Conservation (phyloP, 2,797 vertebrate species). For the Hipposideros larvatus region DNA sequence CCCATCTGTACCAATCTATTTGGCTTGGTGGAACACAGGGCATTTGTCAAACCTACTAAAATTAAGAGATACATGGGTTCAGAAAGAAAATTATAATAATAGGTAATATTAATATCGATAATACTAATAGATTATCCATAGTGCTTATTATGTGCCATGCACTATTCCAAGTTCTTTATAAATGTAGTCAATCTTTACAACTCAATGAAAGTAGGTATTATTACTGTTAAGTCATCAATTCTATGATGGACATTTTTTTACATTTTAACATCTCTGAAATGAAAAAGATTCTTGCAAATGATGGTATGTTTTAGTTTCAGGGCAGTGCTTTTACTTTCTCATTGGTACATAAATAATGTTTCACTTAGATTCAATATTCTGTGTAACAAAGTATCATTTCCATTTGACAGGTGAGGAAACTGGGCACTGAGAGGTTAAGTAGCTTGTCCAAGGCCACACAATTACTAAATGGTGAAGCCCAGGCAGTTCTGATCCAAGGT, state of each 20-base stretch:
- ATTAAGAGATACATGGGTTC: neutral
- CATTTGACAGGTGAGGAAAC: conserved; percentile 43
- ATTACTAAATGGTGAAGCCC: neutral
- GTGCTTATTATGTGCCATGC: neutral
- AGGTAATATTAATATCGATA: neutral
- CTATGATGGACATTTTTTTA: neutral
- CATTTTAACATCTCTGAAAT: conserved; percentile 61
- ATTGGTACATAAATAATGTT: conserved; percentile 11
- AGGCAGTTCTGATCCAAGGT: neutral
- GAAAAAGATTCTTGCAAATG: neutral
- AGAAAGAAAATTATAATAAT: neutral
- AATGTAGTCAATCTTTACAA: neutral
- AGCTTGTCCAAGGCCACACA: neutral
- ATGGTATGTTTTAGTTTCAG: conserved; percentile 35
- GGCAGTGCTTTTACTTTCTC: conserved; percentile 16
- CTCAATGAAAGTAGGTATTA: neutral
- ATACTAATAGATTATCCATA: neutral
- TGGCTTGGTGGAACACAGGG: neutral
- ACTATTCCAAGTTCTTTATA: conserved; percentile 23
- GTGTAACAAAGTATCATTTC: neutral
- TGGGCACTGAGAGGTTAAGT: neutral
- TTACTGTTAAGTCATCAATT: neutral
- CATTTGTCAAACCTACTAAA: conserved; percentile 35
- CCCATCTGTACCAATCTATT: neutral
- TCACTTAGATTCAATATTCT: neutral